Percentiles rank a stretch among this genome's conserved stretches.
phyloP scores from a whole-genome alignment of 2,888 invertebrate species.

The Torymus auratus region DNA sequence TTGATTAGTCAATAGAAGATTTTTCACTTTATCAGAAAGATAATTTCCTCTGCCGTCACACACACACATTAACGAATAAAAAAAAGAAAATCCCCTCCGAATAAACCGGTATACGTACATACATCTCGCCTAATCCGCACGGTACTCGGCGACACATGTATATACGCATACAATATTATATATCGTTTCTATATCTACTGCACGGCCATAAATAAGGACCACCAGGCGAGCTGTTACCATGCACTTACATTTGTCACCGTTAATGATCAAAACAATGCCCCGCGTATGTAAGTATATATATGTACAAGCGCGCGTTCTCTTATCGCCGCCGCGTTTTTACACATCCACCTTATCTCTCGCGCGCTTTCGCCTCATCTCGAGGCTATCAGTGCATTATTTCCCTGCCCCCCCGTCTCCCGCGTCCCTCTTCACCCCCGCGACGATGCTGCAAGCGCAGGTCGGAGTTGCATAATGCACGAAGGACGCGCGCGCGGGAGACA shows the following conservation, averaged over 20 bases:
- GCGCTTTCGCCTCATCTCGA: constrained; percentile 7
- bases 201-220: constrained; percentile 6
- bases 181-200: too few relatives aligned
- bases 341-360: background rate
- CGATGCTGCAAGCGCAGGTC: constrained; percentile 35
- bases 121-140: too few relatives aligned
- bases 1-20: too few relatives aligned
- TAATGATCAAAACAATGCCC: constrained; percentile 36
- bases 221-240: constrained; percentile 15
- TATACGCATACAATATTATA: too few relatives aligned
- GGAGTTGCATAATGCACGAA: constrained; percentile 47
- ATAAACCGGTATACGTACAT: too few relatives aligned
- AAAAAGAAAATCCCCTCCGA: too few relatives aligned
- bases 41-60: too few relatives aligned
- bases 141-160: too few relatives aligned
- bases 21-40: too few relatives aligned
- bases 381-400: constrained; percentile 15
- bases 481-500: constrained; percentile 18
- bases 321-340: too few relatives aligned
- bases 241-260: constrained; percentile 26
- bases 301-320: too few relatives aligned
- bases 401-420: background rate
- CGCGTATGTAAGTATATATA: background rate
- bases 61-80: too few relatives aligned
- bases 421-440: background rate